Conservation (phyloP, 92 coral and sea anemone genomes). For the Epizoanthus scotinus region DNA sequence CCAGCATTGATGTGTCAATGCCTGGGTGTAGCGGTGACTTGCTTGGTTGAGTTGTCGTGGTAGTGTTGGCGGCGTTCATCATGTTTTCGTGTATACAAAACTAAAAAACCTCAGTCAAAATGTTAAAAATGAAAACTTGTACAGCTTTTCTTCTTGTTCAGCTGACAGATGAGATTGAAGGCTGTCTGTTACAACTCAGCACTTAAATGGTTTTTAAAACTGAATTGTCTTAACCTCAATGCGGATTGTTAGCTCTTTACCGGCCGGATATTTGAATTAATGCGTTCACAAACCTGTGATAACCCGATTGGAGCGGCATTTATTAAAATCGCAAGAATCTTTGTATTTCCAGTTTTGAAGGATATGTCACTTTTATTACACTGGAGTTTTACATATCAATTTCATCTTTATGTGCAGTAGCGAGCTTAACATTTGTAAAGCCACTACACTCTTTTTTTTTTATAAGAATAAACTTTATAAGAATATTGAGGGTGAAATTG, state of each 20-base stretch:
- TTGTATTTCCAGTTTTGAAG: not conserved
- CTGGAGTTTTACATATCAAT: too few relatives aligned
- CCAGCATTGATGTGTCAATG: slow-evolving; percentile 44
- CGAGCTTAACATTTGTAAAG: not conserved
- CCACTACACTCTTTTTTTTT: too few relatives aligned
- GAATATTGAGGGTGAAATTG: too few relatives aligned
- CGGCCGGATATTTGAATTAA: not conserved
- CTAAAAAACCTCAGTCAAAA: not conserved
- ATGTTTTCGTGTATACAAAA: not conserved
- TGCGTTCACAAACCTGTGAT: not conserved
- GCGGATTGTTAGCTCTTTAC: not conserved
- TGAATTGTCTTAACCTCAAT: too few relatives aligned
- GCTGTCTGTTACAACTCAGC: not conserved
- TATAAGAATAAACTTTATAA: too few relatives aligned
- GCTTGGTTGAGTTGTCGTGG: slow-evolving; percentile 16
- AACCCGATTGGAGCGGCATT: not conserved
- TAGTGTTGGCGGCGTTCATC: slow-evolving; percentile 31
- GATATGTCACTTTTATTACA: too few relatives aligned
- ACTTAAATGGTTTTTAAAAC: not conserved
- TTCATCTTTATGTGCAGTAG: too few relatives aligned
- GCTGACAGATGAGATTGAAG: not conserved
- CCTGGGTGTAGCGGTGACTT: slow-evolving; percentile 18
- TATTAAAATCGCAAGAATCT: not conserved
- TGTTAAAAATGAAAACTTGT: not conserved
- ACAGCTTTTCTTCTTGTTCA: not conserved